phyloP scores from a whole-genome alignment of 1,140 invertebrate species.

The Gryon sp. region DNA sequence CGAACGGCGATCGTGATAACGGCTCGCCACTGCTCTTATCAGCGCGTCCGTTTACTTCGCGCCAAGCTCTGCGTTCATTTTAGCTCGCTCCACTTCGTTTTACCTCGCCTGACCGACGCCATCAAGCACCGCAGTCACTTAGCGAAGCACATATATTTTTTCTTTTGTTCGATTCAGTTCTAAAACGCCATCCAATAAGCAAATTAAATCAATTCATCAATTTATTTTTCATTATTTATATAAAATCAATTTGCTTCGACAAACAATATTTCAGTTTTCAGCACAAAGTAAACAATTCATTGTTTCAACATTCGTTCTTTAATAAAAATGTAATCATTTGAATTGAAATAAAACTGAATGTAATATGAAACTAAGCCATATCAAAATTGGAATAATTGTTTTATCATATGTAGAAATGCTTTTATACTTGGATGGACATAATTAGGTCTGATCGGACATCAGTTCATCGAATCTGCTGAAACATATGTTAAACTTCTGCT shows the following conservation, averaged over 20 bases:
- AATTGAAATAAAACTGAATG: too few species aligned
- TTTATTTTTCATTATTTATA: too few species aligned
- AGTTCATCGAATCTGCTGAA: too few species aligned
- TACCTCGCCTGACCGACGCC: slow-evolving; percentile 66
- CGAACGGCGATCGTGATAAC: slow-evolving; percentile 78
- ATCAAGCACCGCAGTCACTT: slow-evolving; percentile 64
- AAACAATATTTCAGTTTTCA: neutral
- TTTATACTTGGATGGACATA: too few species aligned
- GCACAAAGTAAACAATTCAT: too few species aligned
- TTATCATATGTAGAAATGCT: too few species aligned
- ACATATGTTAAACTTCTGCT: too few species aligned
- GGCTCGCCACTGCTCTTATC: slow-evolving; percentile 76
- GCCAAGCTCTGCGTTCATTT: slow-evolving; percentile 64
- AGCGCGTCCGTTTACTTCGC: slow-evolving; percentile 71
- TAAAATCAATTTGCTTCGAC: neutral
- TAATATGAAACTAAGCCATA: too few species aligned
- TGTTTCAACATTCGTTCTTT: too few species aligned
- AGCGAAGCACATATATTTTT: slow-evolving; percentile 48
- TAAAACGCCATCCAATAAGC: slow-evolving; percentile 22
- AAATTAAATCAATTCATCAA: slow-evolving; percentile 3
- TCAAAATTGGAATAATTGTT: too few species aligned
- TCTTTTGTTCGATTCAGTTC: slow-evolving; percentile 33
- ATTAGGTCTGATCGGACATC: too few species aligned
- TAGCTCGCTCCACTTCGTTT: slow-evolving; percentile 69
- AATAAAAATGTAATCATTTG: too few species aligned